Evolutionary conservation across 2,797 vertebrate genomes (phyloP).

Genomic region (Psittacula derbiana): DNA sequence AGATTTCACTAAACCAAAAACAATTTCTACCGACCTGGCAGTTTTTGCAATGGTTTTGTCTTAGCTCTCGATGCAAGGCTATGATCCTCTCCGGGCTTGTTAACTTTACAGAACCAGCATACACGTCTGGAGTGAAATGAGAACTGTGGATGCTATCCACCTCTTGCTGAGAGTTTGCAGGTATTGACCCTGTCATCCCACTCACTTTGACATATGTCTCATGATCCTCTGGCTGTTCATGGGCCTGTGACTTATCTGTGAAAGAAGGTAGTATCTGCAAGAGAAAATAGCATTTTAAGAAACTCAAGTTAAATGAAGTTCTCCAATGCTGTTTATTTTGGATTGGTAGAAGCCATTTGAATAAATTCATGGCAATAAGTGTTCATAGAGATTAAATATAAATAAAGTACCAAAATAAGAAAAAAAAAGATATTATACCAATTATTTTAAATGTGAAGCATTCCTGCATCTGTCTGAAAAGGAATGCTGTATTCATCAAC

Average conservation of each 20-base stretch:
- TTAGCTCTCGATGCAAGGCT: constrained; percentile 72
- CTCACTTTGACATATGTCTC: not conserved
- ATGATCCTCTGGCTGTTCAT: not conserved
- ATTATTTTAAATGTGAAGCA: not conserved
- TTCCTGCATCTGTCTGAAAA: not conserved
- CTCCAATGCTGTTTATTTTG: not conserved
- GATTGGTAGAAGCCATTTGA: not conserved
- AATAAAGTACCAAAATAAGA: not conserved
- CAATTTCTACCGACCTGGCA: constrained; percentile 61
- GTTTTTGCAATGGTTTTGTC: constrained; percentile 62
- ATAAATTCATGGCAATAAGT: not conserved
- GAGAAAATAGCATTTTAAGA: not conserved
- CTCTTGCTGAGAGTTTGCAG: not conserved
- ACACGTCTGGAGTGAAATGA: not conserved
- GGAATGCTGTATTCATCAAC: not conserved
- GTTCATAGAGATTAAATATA: not conserved
- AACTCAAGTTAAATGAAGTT: not conserved
- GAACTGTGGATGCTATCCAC: not conserved
- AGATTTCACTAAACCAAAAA: not conserved
- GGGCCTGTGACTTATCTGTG: not conserved
- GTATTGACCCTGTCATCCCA: not conserved
- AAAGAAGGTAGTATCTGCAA: constrained; percentile 57
- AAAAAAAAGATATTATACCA: not conserved
- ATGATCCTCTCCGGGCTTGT: constrained; percentile 74
- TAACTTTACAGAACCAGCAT: constrained; percentile 1